Evolutionary conservation across 2,888 invertebrate genomes (phyloP), one percentile per base, ranked within the genome.

Genomic region (Periphyllus acericola): DNA sequence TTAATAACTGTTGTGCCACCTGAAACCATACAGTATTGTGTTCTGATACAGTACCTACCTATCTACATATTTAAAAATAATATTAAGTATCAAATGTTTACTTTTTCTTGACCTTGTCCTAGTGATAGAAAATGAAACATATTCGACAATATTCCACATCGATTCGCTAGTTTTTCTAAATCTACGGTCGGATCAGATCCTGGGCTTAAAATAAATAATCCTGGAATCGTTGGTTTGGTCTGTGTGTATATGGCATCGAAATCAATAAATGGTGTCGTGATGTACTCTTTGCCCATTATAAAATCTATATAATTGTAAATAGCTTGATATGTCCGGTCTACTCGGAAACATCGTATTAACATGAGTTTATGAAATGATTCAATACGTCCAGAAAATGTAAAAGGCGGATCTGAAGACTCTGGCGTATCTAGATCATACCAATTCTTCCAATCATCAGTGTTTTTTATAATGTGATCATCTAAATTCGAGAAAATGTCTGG

Each of bases 121-220:
- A 98, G 93, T 0, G 98, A 98, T 34, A 98, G 93, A 91, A 96
- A 96, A 90, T 95, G 95, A 91, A 98, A 97, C 91, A 95, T 96
- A 75, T 94, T 94, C 78, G 94, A 94, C 60, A 96, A 95, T 89
- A 94, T 94, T 75, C 94, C 94, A 90, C 94, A 93, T 90, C 94
- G 92, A 90, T 95, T 94, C 11, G 96, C 95, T 29, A 96, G 91
- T 91, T 96, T 96, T 94, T 96, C 95, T 83, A 96, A 92, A 90
- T 97, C 96, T 89, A 95, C 95, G 0, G 98, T 95, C 0, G 98
- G 98, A 92, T 99, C 98, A 0, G 98, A 97, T 0, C 98, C 98
- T 21, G 98, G 97, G 90, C 98, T 98, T 79, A 98, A 93, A 89
- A 98, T 96, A 91, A 99, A 98, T 90, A 98, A 96, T 4, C 98